These are phyloP conservation scores for Macroramphosus scolopax DNA, from an alignment of 2,797 vertebrate genomes.

Conservation along the genomic window DNA sequence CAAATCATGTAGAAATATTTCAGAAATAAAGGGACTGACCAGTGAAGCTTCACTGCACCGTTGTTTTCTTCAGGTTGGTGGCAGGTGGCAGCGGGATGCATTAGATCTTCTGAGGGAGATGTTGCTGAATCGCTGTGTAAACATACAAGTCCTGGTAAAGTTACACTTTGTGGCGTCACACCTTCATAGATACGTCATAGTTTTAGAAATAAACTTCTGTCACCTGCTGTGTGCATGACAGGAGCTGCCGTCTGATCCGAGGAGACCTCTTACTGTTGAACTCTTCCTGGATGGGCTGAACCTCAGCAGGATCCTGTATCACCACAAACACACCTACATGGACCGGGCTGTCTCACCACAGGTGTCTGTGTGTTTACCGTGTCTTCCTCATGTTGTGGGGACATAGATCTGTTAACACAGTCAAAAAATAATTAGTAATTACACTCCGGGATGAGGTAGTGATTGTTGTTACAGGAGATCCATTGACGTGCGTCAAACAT, in stretches of 20 bases:
- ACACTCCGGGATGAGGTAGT: too few relatives aligned
- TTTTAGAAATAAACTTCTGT: too few relatives aligned
- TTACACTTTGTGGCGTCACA: too few relatives aligned
- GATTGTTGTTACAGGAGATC: too few relatives aligned
- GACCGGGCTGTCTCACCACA: constrained; percentile 13
- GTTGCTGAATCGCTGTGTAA: constrained; percentile 77
- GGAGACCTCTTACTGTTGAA: constrained; percentile 72
- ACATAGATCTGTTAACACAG: too few relatives aligned
- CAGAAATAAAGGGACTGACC: too few relatives aligned
- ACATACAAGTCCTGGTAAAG: constrained; percentile 80
- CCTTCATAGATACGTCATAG: too few relatives aligned
- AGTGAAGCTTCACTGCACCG: background rate
- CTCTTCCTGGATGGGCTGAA: constrained; percentile 83
- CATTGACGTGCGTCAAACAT: too few relatives aligned
- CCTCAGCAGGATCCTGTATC: constrained; percentile 83
- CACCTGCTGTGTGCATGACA: constrained; percentile 55
- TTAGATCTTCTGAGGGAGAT: constrained; percentile 83
- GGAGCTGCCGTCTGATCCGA: constrained; percentile 79
- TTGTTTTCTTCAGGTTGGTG: constrained; percentile 76
- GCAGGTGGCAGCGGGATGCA: constrained; percentile 86
- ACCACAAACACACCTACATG: constrained; percentile 73
- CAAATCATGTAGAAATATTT: too few relatives aligned
- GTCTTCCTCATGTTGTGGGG: too few relatives aligned
- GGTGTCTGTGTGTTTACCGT: constrained; percentile 39
- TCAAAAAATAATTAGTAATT: too few relatives aligned